Conservation (phyloP, 2,797 vertebrate species). For the Anolis apletophallus region DNA sequence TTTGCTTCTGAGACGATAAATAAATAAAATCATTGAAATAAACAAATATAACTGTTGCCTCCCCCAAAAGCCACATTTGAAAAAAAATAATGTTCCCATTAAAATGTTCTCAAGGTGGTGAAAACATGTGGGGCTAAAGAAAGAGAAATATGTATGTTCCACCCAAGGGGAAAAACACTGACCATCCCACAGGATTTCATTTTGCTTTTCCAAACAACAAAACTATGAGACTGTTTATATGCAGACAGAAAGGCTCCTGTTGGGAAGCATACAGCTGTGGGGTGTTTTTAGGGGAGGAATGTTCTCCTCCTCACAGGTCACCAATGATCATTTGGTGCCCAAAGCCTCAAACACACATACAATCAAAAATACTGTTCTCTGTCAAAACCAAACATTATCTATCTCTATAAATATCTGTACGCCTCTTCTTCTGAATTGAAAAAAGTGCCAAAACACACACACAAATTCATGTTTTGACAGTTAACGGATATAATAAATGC, state of each 20-base stretch:
- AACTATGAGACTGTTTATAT: constrained; percentile 33
- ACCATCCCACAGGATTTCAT: constrained; percentile 43
- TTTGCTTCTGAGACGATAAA: no score
- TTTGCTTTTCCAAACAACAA: constrained; percentile 25
- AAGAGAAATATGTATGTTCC: not conserved
- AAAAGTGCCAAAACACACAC: constrained; percentile 34
- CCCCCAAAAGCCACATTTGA: not conserved
- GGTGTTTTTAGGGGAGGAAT: constrained; percentile 40
- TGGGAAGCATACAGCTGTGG: constrained; percentile 9
- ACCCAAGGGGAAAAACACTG: constrained; percentile 7
- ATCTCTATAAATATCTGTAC: not conserved
- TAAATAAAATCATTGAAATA: no score
- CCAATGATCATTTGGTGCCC: constrained; percentile 27
- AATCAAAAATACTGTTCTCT: not conserved
- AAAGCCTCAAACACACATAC: not conserved
- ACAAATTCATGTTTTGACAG: constrained; percentile 28
- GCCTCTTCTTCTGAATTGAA: constrained; percentile 33
- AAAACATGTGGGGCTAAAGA: not conserved
- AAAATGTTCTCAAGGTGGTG: not conserved
- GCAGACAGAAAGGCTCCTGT: constrained; percentile 47
- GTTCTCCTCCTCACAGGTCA: constrained; percentile 41
- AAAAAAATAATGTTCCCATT: not conserved
- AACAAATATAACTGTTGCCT: not conserved
- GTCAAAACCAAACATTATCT: constrained; percentile 24
- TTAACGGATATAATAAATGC: not conserved